Evolutionary conservation across 2,113 vertebrate genomes (phyloP), one percentile per base, ranked within the genome.

Genomic region (Hipposideros armiger): DNA sequence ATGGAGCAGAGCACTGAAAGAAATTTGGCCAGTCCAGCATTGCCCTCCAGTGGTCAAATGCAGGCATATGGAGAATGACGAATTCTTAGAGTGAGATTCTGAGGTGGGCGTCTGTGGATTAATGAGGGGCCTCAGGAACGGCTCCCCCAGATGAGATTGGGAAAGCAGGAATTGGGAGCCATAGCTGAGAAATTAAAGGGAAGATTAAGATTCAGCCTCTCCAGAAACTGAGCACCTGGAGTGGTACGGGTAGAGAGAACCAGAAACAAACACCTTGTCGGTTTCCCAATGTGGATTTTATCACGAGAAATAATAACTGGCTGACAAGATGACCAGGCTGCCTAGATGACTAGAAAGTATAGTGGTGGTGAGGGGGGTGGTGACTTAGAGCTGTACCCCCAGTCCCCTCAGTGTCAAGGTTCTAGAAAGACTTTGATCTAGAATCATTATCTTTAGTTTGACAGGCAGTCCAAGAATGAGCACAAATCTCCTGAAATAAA

Each of bases 11-110:
- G 14, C 36, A 2, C 13, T 11, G 58, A 28, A 13, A 76, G 77
- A 52, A 36, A 54, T 83, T 97, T 97, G 92, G 62, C 91, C 1
- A 1, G 96, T 94, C 92, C 81, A 86, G 85, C 97, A 98, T 82
- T 98, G 97, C 97, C 97, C 96, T 92, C 97, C 87, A 98, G 97
- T 97, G 97, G 95, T 89, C 91, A 95, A 70, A 94, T 11, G 40
- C 30, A 91, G 80, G 70, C 45, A 83, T 84, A 13, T 20, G 20
- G 22, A 36, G 36, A 74, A 45, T 1, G 4, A n/a, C 0, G 1
- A 81, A 80, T 90, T 91, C 47, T 60, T 30, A 56, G 64, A 52
- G 3, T 32, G 42, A 95, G 47, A 32, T 69, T 87, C 72, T 72
- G 11, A 69, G 56, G 40, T 19, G 62, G n/a, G 17, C 69, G 50